Base-by-base conservation (phyloP, 2,113 vertebrate species). In the Corythoichthys haematopterus region DNA sequence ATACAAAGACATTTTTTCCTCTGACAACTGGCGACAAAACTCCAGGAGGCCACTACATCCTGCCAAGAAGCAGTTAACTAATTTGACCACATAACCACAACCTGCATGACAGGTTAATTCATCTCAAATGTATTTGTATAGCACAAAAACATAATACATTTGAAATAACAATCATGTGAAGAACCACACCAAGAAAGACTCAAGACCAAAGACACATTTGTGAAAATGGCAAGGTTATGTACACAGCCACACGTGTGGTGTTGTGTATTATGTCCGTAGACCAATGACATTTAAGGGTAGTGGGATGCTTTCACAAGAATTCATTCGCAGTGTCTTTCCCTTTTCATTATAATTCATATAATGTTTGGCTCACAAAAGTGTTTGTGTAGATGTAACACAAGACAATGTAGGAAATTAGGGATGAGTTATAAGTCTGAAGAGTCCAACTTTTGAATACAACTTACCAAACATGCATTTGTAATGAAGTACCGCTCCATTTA, bases 401-500 rank as follows among this genome's bases (percentile, higher is more conserved):
- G 43, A 33, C 60, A 20, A 20, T 62, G 60, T 14, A 46, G 40
- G 20, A 62, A 45, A 46, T 62, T 1, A 45, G 11, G 12, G 20
- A 45, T 62, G 40, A 62, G 7, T 60, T n/a, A 40, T 16, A 61
- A 33, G 43, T 33, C 43, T 46, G 60, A 46, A 46, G 20, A 43
- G 11, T 46, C 40, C 60, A 62, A 62, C 60, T 43, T 62, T 62
- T 62, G 4, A 62, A 62, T 20, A 14, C 40, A 62, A 46, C 43
- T 62, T 62, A 62, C 20, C 20, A 46, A 62, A 46, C 40, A 62
- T 46, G 40, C 43, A 67, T 70, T 59, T 77, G 66, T 13, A 57
- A 74, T 78, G 56, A 72, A 20, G 56, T 66, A 72, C 36, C n/a
- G 75, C 65, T 76, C 35, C 50, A 68, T 77, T 60, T 74, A 73